Evolutionary conservation across 1,140 invertebrate species (phyloP).

Genomic region (Drosophila sturtevanti): DNA sequence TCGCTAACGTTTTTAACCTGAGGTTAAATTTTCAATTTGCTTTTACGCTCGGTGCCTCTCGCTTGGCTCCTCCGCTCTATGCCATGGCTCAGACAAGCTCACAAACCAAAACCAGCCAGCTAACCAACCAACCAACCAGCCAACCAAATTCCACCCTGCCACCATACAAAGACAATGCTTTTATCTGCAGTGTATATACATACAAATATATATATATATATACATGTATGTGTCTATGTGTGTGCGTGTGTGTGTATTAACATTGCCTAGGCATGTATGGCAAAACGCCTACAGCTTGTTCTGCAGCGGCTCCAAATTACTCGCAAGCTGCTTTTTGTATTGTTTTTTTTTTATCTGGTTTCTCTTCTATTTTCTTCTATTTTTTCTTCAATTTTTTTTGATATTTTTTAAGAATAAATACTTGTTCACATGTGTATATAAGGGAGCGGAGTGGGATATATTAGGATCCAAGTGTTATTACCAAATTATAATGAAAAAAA

Average conservation of each 20-base stretch:
- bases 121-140: conserved; percentile 8
- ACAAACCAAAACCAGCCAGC: conserved; percentile 31
- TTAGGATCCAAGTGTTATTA: too few species aligned
- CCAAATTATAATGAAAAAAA: too few species aligned
- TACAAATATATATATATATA: background rate
- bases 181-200: conserved; percentile 25
- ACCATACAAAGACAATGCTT: conserved; percentile 46
- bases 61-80: background rate
- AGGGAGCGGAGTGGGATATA: background rate
- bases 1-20: conserved; percentile 79
- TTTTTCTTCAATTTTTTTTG: conserved; percentile 2
- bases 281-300: conserved; percentile 64
- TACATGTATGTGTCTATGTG: conserved; percentile 6
- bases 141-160: conserved; percentile 29
- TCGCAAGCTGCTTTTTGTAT: conserved; percentile 58
- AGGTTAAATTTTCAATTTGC: conserved; percentile 82
- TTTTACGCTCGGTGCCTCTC: conserved; percentile 45
- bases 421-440: background rate
- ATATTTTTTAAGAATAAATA: background rate
- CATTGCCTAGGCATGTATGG: conserved; percentile 49
- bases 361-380: conserved; percentile 4
- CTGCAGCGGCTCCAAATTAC: conserved; percentile 63
- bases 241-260: conserved; percentile 40
- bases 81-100: conserved; percentile 43
- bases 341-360: conserved; percentile 49